phyloP scores from a whole-genome alignment of 1,140 invertebrate genomes.

The Periplaneta americana region DNA sequence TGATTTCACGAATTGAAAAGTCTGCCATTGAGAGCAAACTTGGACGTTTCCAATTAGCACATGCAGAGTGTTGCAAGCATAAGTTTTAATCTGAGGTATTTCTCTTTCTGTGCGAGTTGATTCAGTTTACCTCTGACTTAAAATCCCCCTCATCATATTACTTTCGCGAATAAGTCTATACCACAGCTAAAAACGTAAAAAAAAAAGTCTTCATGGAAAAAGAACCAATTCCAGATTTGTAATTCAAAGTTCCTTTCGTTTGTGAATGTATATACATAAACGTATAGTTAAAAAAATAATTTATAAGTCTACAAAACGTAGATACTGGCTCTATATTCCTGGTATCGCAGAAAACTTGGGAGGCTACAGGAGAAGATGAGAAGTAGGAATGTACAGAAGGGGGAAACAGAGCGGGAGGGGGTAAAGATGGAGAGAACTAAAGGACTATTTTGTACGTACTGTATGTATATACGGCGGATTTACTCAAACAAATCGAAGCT shows the following conservation, averaged over 20 bases:
- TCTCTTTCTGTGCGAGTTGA: not conserved
- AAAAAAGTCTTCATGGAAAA: not conserved
- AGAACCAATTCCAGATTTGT: not conserved
- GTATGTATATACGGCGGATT: not conserved
- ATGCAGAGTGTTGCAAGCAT: not conserved
- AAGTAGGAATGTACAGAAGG: not conserved
- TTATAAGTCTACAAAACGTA: not conserved
- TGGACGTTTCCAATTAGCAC: not conserved
- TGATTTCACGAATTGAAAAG: too few species aligned
- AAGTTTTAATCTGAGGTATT: not conserved
- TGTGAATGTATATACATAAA: not conserved
- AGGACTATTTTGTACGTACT: not conserved
- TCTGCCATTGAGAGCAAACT: too few species aligned
- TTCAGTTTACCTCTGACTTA: not conserved
- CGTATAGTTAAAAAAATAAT: not conserved
- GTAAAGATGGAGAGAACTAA: not conserved
- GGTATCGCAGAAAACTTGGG: not conserved
- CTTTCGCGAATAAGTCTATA: not conserved
- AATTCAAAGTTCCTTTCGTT: not conserved
- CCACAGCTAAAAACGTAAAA: not conserved
- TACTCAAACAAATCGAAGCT: not conserved
- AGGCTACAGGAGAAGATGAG: not conserved
- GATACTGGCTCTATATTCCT: not conserved
- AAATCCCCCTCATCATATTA: not conserved
- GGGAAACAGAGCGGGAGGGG: too few species aligned